phyloP scores from a whole-genome alignment of 37 sponge, comb jelly and placozoan genomes.

The Bolinopsis microptera region DNA sequence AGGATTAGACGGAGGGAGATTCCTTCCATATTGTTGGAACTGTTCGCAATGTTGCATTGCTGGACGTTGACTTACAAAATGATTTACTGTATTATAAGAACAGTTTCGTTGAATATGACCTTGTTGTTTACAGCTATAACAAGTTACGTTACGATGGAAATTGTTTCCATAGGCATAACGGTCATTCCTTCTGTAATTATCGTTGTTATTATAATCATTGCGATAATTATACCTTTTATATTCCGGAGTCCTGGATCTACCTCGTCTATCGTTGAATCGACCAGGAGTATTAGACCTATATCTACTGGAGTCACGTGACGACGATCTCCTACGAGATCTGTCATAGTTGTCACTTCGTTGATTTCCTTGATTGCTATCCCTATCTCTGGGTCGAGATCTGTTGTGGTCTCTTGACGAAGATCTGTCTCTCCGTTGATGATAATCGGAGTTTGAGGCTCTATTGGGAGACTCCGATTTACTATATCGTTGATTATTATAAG shows the following conservation, averaged over 20 bases:
- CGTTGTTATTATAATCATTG: too few species aligned
- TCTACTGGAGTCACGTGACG: background rate
- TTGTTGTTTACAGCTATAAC: background rate
- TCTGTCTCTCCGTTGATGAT: background rate
- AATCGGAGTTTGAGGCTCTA: too few species aligned
- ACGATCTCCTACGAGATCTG: background rate
- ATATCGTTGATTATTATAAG: too few species aligned
- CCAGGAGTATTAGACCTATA: background rate
- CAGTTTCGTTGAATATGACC: background rate
- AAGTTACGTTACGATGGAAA: background rate
- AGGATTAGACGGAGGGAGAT: too few species aligned
- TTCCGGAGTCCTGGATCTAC: background rate
- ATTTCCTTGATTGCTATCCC: background rate
- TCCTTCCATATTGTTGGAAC: too few species aligned
- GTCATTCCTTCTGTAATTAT: background rate
- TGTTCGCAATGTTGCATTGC: background rate
- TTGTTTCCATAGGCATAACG: background rate
- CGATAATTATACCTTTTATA: too few species aligned
- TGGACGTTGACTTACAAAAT: background rate
- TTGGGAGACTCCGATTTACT: background rate
- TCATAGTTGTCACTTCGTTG: background rate
- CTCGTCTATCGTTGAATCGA: background rate
- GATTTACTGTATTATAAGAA: background rate
- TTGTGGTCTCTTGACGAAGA: background rate
- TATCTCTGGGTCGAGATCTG: background rate